Evolutionary conservation across 2,113 vertebrate genomes (phyloP).

Genomic region (Platysteira castanea): DNA sequence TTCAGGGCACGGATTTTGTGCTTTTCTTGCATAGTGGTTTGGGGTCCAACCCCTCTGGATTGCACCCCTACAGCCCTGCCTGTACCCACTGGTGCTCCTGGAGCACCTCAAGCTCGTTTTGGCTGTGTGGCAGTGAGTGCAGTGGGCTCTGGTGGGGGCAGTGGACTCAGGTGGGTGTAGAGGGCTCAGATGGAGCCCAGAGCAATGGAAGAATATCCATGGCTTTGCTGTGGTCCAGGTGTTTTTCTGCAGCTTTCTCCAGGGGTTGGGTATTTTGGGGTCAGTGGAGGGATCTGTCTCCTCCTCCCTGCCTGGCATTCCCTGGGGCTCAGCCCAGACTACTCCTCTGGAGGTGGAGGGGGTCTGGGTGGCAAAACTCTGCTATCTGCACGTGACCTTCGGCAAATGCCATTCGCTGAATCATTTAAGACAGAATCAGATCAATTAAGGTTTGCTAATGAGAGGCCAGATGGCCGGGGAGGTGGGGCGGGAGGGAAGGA

Average conservation of each 20-base stretch:
- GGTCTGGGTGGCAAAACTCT: neutral
- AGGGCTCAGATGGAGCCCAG: neutral
- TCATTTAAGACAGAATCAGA: slow-evolving; percentile 43
- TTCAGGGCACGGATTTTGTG: neutral
- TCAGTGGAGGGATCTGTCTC: neutral
- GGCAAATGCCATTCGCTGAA: neutral
- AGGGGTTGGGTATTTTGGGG: accelerated
- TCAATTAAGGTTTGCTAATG: slow-evolving; percentile 51
- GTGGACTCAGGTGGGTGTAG: neutral
- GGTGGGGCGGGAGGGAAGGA: neutral
- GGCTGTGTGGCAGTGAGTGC: neutral
- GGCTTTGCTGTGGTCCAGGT: neutral
- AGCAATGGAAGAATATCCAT: neutral
- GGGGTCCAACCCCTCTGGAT: neutral
- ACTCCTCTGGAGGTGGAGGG: neutral
- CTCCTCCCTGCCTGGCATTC: neutral
- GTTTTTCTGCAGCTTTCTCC: neutral
- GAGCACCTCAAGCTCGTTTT: accelerated
- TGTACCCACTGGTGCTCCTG: neutral
- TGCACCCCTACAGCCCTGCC: neutral
- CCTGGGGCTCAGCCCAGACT: neutral
- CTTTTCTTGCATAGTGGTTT: neutral
- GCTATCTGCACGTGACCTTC: neutral
- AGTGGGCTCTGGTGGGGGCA: neutral
- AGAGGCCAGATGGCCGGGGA: neutral